These are phyloP conservation scores for Quadriops clusia DNA, from an alignment of 2,888 invertebrate species.

Conservation along the genomic window DNA sequence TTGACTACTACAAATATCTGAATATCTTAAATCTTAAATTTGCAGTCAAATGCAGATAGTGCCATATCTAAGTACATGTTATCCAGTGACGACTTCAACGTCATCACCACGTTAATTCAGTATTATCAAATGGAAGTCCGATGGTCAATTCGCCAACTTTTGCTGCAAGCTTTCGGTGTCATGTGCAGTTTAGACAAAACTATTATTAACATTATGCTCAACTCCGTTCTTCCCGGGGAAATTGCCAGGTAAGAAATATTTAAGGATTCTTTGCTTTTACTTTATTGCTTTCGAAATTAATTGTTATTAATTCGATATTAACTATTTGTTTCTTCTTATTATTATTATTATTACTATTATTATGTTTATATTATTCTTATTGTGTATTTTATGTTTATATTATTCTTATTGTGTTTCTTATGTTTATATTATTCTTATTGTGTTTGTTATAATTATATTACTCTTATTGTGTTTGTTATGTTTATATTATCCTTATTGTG, in stretches of 20 bases:
- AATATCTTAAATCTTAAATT: no score
- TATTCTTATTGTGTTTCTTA: no score
- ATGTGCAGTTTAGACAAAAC: constrained; percentile 77
- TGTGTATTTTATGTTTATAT: constrained; percentile 7
- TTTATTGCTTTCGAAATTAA: no score
- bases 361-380: constrained; percentile 6
- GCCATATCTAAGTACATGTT: constrained; percentile 77
- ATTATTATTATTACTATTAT: no score
- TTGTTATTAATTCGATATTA: no score
- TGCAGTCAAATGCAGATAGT: constrained; percentile 83
- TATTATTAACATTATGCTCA: constrained; percentile 70
- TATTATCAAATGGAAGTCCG: constrained; percentile 95
- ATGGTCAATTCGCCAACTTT: constrained; percentile 71
- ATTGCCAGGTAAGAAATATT: constrained; percentile 53
- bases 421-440: no score
- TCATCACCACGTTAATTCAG: constrained; percentile 73
- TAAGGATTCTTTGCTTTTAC: no score
- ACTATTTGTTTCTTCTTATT: constrained; percentile 4
- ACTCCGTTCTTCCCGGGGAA: constrained; percentile 83
- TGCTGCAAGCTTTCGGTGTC: constrained; percentile 76
- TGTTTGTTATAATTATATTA: no score
- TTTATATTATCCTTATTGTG: no score
- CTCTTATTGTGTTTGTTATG: no score
- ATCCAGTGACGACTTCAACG: constrained; percentile 71
- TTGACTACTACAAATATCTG: no score